Evolutionary conservation across 53 echinoderm and acorn worm genomes (phyloP), one percentile per base, ranked within the genome.

Genomic region (Patiria pectinifera): DNA sequence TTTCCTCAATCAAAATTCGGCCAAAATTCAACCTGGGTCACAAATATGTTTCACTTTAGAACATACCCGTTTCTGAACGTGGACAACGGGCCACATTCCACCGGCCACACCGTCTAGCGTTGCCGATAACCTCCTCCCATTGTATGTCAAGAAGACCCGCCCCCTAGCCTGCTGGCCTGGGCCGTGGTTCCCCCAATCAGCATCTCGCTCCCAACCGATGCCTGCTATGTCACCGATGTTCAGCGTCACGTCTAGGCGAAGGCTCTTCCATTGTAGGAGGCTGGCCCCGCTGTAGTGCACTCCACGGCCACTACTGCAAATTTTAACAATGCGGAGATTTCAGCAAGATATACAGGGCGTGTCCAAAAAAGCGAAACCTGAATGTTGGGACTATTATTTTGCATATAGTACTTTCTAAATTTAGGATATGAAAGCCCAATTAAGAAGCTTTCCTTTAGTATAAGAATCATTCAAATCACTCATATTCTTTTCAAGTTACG

Each of bases 211-310:
- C 96, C 96, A 96, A 11, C 96, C 96, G 80, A 95, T 95, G 16
- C 96, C 96, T 6, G 94, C 94, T 22, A 95, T 79, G 76, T 96
- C 96, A 4, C 96, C 96, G 13, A 92, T 87, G 78, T 93, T 92
- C 48, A 96, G 94, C 4, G 94, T 94, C 47, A 96, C 93, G 85
- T 96, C 96, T 1, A 96, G 85, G 10, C 96, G 87, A 11, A 96
- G 94, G 91, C 96, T 96, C 82, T 95, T 95, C 96, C 96, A 96
- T 48, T 95, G 96, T 35, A 96, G 95, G 11, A 96, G 94, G 74
- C 96, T 96, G 69, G 96, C 95, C 11, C 96, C 96, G 59, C 94
- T 96, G 95, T 96, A 96, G 47, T 96, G 96, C 24, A 96, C 95
- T 8, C 95, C 96, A 53, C 95, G 89, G 21, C 96, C 96, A 80